Evolutionary conservation across 1,140 invertebrate species (phyloP).

Genomic region (Gryon sp.): DNA sequence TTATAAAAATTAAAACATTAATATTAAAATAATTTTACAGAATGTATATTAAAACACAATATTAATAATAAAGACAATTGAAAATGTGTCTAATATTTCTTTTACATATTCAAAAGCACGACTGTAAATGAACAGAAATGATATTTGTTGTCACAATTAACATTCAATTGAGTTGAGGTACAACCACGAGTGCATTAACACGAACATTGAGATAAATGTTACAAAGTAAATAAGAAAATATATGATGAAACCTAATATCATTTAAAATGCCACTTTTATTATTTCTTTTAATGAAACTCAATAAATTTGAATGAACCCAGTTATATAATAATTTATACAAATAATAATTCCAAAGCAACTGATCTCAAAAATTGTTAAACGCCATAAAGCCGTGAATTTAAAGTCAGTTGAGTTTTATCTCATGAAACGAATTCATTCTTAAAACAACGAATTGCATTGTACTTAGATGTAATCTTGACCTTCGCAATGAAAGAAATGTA

Average conservation of each 20-base stretch:
- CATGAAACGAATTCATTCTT: conserved; percentile 5
- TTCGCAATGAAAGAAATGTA: conserved; percentile 23
- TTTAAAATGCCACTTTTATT: no score
- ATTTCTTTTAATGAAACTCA: no score
- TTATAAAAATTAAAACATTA: no score
- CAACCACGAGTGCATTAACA: conserved; percentile 12
- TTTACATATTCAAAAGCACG: conserved; percentile 6
- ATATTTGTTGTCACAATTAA: conserved; percentile 74
- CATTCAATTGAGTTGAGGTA: conserved; percentile 66
- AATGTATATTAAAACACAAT: no score
- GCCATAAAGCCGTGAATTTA: not conserved
- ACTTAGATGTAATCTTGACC: conserved; percentile 41
- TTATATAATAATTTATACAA: not conserved
- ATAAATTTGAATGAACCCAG: not conserved
- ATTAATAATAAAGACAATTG: no score
- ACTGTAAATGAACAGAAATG: conserved; percentile 24
- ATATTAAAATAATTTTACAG: no score
- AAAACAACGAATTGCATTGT: conserved; percentile 35
- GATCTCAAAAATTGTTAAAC: not conserved
- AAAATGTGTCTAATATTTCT: no score
- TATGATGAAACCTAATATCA: not conserved
- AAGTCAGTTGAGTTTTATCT: conserved; percentile 4
- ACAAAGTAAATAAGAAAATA: not conserved
- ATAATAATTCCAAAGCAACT: not conserved
- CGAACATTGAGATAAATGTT: conserved; percentile 9